A percentile compares a stretch with the other conserved stretches of the same genome.
Evolutionary conservation across 2,113 vertebrate genomes (phyloP).

Genomic region (Nestor notabilis): DNA sequence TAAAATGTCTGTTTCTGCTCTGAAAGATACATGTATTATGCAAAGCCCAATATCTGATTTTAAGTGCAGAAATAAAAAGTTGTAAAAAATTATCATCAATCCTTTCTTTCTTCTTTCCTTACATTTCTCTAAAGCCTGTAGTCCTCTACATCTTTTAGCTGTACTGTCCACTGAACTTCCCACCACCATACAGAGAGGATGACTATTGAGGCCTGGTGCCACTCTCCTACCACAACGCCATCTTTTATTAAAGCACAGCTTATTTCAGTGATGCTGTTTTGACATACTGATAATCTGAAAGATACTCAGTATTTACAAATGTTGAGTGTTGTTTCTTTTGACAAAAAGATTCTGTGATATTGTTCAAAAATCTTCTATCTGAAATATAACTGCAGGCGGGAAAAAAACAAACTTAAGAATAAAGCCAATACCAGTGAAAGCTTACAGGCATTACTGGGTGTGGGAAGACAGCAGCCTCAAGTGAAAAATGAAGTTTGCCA

Average conservation of each 20-base stretch:
- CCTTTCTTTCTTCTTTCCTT: neutral
- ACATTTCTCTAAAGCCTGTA: neutral
- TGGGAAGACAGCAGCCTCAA: neutral
- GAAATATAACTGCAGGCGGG: neutral
- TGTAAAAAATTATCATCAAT: neutral
- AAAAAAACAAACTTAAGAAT: neutral
- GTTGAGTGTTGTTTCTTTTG: neutral
- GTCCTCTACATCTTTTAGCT: neutral
- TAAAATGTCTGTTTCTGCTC: neutral
- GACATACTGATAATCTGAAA: neutral
- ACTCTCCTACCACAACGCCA: neutral
- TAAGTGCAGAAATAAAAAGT: neutral
- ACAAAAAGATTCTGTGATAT: neutral
- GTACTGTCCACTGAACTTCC: neutral
- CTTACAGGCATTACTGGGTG: neutral
- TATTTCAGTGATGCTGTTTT: neutral
- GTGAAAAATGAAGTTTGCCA: neutral
- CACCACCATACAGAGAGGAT: neutral
- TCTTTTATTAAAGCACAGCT: neutral
- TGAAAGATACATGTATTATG: neutral
- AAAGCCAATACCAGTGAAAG: neutral
- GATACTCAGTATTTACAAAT: neutral
- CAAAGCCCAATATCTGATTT: neutral
- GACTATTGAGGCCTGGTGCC: fast-evolving
- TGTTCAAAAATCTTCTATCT: neutral